A percentile compares a stretch with the other conserved stretches of the same genome.
Evolutionary conservation across 1,140 invertebrate species (phyloP).

Genomic region (Bombus superbus): DNA sequence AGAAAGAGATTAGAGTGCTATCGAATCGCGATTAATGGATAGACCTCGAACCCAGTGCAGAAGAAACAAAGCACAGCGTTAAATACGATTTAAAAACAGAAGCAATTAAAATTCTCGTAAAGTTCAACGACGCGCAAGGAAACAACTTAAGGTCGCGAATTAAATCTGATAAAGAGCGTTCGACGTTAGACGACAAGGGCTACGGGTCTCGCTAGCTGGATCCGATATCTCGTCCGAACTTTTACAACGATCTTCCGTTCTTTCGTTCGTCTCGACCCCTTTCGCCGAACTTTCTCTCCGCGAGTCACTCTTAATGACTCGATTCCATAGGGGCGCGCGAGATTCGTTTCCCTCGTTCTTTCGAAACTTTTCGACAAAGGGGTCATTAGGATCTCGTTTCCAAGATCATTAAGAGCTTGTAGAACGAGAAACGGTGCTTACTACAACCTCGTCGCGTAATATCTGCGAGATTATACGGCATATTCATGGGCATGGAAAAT

Average conservation of each 20-base stretch:
- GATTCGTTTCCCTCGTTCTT: constrained; percentile 14
- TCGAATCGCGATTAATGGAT: not conserved
- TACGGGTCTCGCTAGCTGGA: not conserved
- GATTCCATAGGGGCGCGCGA: constrained; percentile 3
- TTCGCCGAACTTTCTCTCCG: constrained; percentile 35
- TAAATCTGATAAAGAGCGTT: constrained; percentile 2
- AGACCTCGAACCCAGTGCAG: not conserved
- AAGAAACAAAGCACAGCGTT: not conserved
- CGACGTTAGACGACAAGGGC: not conserved
- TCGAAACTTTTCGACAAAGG: constrained; percentile 43
- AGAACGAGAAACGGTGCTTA: constrained; percentile 7
- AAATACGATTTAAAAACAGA: not conserved
- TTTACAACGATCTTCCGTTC: constrained; percentile 20
- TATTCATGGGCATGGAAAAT: not conserved
- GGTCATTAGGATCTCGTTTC: constrained; percentile 41
- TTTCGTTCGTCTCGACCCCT: constrained; percentile 35
- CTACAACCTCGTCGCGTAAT: not conserved
- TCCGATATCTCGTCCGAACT: constrained; percentile 26
- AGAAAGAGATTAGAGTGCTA: not conserved
- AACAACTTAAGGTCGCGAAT: constrained; percentile 32
- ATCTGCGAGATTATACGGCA: not conserved
- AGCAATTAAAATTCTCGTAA: constrained; percentile 19
- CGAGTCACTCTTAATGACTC: constrained; percentile 43
- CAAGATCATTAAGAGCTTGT: constrained; percentile 23
- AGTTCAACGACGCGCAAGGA: not conserved